Evolutionary conservation across 2,113 vertebrate species (phyloP).

Genomic region (Sterna hirundo): DNA sequence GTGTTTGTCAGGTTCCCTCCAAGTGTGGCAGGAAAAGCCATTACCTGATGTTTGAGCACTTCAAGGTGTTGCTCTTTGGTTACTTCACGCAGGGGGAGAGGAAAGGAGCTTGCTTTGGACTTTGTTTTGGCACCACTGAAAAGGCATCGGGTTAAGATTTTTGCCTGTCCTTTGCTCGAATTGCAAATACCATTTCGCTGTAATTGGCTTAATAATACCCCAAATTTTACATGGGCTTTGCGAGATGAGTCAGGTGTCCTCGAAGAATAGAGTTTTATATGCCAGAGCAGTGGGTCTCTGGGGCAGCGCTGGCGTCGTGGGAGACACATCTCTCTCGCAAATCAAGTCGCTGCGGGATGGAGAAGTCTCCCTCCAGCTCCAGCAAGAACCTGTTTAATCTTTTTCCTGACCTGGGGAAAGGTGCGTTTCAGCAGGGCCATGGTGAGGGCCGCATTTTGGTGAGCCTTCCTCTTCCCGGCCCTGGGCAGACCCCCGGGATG

Average conservation of each 20-base stretch:
- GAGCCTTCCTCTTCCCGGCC: not conserved
- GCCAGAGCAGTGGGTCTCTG: slow-evolving; percentile 21
- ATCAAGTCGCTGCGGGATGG: not conserved
- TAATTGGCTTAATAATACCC: not conserved
- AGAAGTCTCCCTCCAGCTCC: not conserved
- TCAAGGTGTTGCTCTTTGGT: not conserved
- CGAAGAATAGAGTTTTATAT: not conserved
- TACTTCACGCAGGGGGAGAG: not conserved
- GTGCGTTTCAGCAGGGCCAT: not conserved
- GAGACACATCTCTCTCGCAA: not conserved
- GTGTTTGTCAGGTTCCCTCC: not conserved
- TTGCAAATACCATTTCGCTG: not conserved
- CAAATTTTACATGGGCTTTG: not conserved
- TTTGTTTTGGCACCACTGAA: not conserved
- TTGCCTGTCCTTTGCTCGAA: not conserved
- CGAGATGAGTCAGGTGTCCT: not conserved
- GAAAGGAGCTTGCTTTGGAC: not conserved
- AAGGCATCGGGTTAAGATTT: not conserved
- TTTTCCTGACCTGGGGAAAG: not conserved
- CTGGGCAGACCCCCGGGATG: not conserved
- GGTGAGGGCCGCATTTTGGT: not conserved
- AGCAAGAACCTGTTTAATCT: not conserved
- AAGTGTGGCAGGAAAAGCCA: not conserved
- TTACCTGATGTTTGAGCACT: not conserved
- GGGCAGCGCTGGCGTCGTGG: accelerated